These are phyloP conservation scores for Eira barbara DNA, from an alignment of 2,113 vertebrate genomes.

Conservation along the genomic window DNA sequence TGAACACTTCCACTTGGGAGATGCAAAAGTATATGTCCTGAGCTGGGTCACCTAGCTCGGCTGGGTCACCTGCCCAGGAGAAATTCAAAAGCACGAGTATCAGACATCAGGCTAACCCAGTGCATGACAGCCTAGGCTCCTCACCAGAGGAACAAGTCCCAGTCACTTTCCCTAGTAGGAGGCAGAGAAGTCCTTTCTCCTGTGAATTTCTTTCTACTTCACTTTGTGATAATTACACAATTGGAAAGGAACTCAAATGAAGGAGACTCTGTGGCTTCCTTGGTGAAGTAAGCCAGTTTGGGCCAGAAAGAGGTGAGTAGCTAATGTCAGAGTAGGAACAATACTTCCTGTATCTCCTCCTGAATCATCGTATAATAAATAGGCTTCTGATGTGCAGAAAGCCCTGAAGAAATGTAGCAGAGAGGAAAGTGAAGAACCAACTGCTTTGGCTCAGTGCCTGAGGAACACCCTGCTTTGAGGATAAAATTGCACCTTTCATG, in stretches of 20 bases:
- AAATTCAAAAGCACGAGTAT: not conserved
- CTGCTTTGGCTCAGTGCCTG: constrained; percentile 72
- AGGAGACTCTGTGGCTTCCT: constrained; percentile 52
- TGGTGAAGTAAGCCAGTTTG: constrained; percentile 67
- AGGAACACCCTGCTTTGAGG: constrained; percentile 81
- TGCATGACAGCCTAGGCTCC: not conserved
- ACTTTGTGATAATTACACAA: constrained; percentile 32
- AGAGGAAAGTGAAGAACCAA: constrained; percentile 82
- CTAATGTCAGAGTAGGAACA: constrained; percentile 55
- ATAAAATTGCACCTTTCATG: constrained; percentile 73
- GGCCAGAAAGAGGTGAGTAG: constrained; percentile 66
- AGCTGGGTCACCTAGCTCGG: not conserved
- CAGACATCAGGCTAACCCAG: not conserved
- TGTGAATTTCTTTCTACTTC: constrained; percentile 37
- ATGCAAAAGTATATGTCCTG: not conserved
- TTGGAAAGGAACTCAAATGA: constrained; percentile 59
- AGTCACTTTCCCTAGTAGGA: not conserved
- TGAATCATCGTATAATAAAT: constrained; percentile 79
- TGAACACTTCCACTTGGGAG: not conserved
- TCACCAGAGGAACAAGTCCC: not conserved
- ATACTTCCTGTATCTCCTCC: constrained; percentile 66
- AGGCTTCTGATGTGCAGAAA: constrained; percentile 74
- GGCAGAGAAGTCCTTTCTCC: constrained; percentile 4
- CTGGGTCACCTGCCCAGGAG: not conserved
- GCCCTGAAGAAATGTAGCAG: constrained; percentile 79